phyloP scores from a whole-genome alignment of 2,888 invertebrate genomes.

The Heteromyza rotundicornis region DNA sequence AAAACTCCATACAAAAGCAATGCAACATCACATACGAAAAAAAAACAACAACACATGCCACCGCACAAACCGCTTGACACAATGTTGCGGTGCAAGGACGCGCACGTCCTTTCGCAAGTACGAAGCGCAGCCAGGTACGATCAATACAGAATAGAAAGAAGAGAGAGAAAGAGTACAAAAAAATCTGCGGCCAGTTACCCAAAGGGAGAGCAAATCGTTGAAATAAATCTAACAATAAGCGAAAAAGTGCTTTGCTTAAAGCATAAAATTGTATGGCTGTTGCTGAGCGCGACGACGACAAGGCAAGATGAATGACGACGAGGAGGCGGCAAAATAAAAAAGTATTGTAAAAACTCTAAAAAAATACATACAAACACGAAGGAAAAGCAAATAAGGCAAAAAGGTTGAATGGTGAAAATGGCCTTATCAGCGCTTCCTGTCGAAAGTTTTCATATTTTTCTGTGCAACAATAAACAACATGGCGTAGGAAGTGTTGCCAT shows the following conservation, averaged over 20 bases:
- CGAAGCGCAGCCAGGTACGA: constrained; percentile 19
- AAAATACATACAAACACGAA: too few species aligned
- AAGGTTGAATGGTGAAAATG: constrained; percentile 46
- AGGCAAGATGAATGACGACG: constrained; percentile 13
- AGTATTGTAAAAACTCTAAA: constrained; percentile 22
- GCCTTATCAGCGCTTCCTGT: constrained; percentile 63
- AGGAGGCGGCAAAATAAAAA: background rate
- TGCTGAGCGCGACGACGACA: background rate
- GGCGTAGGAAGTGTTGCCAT: constrained; percentile 11
- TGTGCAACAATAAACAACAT: constrained; percentile 25
- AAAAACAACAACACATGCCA: constrained; percentile 18
- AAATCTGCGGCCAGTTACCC: background rate
- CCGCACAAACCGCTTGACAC: constrained; percentile 30
- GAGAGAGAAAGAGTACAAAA: constrained; percentile 18
- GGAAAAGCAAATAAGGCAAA: background rate
- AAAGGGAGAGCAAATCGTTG: background rate
- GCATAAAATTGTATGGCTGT: background rate
- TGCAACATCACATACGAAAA: constrained; percentile 7
- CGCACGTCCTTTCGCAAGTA: constrained; percentile 18
- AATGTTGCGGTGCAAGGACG: constrained; percentile 27
- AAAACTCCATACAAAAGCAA: constrained; percentile 19
- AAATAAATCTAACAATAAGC: constrained; percentile 24
- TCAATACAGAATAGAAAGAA: background rate
- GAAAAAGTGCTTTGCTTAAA: constrained; percentile 11
- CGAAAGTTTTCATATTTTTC: constrained; percentile 62